Evolutionary conservation across 2,888 invertebrate genomes (phyloP), one percentile per base, ranked within the genome.

Genomic region (Carcina quercana): DNA sequence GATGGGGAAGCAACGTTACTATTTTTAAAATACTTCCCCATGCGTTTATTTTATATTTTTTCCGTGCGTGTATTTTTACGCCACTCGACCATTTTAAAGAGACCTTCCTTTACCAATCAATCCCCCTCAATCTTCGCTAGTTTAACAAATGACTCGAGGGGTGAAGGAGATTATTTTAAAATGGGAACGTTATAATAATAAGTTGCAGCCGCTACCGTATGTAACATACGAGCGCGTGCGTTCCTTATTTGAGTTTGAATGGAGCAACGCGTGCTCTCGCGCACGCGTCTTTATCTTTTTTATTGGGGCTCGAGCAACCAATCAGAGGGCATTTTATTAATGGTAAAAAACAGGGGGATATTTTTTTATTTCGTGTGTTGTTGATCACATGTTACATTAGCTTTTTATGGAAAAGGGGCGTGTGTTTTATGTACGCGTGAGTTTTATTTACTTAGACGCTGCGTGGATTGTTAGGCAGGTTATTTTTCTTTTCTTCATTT

Each of bases 11-110:
- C 74, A 70, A 62, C 59, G 47, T 50, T 60, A 61, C 82, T 83
- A 82, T 82, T 82, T 83, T 80, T 71, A 76, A 78, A 74, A 75
- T 70, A 71, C 76, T 76, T 80, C 80, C 78, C 79, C 62, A 63
- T n/a, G 55, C 56, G 61, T 67, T 72, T 65, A 73, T 76, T 80
- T 80, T 80, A 76, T 73, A 74, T 75, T 79, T 83, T 83, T 80
- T 78, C 74, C 67, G 48, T 24, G 24, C 51, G 59, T 53, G 68
- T 80, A 82, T 80, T 80, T 80, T 82, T 74, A 79, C 53, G 55
- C 51, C 5, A 31, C 27, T 24, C 39, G 40, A 47, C 78, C 64
- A 70, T 39, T 53, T 47, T n/a, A n/a, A n/a, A n/a, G n/a, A n/a
- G n/a, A n/a, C n/a, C n/a, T 61, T 49, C 35, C 13, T 30, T 28